Percentiles rank a stretch among this genome's conserved stretches.
Conservation (phyloP, 2,888 invertebrate genomes). For the Eulithis prunata region DNA sequence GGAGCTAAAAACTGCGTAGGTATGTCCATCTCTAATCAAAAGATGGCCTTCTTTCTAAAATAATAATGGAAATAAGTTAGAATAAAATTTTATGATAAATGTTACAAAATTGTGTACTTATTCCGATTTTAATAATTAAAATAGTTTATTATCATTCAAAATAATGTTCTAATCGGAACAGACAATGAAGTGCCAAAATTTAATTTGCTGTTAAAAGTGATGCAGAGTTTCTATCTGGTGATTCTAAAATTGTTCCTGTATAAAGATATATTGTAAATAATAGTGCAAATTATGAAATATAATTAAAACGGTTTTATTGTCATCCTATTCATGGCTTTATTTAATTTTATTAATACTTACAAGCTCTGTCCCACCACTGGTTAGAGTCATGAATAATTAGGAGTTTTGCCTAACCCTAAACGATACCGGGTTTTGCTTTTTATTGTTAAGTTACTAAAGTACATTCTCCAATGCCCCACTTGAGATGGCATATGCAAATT, state of each 20-base stretch:
- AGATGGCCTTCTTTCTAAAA: slow-evolving; percentile 43
- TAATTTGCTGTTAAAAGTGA: slow-evolving; percentile 23
- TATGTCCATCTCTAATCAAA: slow-evolving; percentile 6
- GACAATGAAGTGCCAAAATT: slow-evolving; percentile 39
- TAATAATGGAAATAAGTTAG: slow-evolving; percentile 15
- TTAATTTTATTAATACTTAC: neutral
- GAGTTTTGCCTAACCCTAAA: too few species aligned
- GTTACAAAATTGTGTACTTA: slow-evolving; percentile 8
- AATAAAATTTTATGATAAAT: slow-evolving; percentile 15
- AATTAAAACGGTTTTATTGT: slow-evolving; percentile 4
- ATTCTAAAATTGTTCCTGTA: slow-evolving; percentile 39
- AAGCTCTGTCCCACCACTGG: neutral
- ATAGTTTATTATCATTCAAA: slow-evolving; percentile 31
- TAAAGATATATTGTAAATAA: slow-evolving; percentile 32
- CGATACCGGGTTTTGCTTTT: neutral
- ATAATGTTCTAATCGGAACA: slow-evolving; percentile 27
- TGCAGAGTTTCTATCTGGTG: slow-evolving; percentile 15
- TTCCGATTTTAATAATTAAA: slow-evolving; percentile 22
- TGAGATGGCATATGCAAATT: too few species aligned
- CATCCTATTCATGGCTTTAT: neutral
- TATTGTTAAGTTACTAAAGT: too few species aligned
- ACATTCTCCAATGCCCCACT: too few species aligned
- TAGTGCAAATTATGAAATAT: slow-evolving; percentile 5
- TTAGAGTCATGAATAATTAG: too few species aligned
- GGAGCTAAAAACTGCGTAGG: slow-evolving; percentile 41